Conservation (phyloP, 2,113 vertebrate species). For the Otolemur garnettii region DNA sequence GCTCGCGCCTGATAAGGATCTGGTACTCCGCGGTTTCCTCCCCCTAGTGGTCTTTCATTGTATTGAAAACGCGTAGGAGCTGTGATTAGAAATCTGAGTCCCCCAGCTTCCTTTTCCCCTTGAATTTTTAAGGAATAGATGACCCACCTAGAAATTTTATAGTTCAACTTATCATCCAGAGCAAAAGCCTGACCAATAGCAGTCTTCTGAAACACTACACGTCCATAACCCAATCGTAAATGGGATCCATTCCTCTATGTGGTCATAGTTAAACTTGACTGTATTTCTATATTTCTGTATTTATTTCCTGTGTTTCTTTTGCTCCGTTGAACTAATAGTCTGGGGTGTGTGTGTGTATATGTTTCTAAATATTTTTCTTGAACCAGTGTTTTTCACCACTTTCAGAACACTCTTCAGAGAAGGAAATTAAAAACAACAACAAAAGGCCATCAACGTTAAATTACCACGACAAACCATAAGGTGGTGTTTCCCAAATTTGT, state of each 20-base stretch:
- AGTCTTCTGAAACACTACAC: not conserved
- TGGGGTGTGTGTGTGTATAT: not conserved
- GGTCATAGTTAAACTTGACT: conserved; percentile 21
- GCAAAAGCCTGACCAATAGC: not conserved
- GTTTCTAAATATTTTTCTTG: conserved; percentile 66
- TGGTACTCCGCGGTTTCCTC: not conserved
- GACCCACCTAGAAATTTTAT: not conserved
- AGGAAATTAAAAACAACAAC: not conserved
- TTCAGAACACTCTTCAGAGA: conserved; percentile 54
- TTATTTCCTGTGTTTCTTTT: conserved; percentile 9
- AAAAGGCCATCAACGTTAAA: not conserved
- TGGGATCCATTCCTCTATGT: not conserved
- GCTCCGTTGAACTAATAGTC: not conserved
- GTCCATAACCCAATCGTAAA: not conserved
- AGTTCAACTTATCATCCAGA: not conserved
- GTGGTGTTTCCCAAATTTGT: not conserved
- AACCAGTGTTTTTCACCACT: conserved; percentile 37
- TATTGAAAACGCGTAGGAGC: not conserved
- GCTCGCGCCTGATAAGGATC: not conserved
- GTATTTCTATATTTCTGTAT: not conserved
- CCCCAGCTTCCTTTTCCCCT: not conserved
- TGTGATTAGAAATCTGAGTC: not conserved
- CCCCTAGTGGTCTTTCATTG: conserved; percentile 55
- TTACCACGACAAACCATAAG: conserved; percentile 35
- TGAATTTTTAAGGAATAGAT: conserved; percentile 17